Percentiles rank a stretch among this genome's conserved stretches.
phyloP scores from a whole-genome alignment of 2,888 invertebrate genomes.

The Diarsia dahlii region DNA sequence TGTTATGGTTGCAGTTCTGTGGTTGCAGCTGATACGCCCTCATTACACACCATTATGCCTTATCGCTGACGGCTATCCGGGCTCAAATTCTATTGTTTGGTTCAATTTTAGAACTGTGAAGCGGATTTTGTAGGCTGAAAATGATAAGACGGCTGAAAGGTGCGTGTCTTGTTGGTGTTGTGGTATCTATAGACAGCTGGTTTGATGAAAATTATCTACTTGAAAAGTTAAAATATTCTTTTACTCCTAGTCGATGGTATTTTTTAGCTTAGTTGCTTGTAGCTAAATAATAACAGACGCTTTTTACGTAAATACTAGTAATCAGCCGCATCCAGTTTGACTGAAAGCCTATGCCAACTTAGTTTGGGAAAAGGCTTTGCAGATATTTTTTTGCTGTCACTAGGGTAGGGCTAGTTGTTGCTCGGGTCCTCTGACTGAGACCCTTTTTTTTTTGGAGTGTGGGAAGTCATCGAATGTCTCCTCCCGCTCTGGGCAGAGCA shows the following conservation, averaged over 20 bases:
- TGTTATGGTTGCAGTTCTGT: slow-evolving; percentile 47
- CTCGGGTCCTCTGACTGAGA: too few relatives aligned
- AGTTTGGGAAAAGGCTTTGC: too few relatives aligned
- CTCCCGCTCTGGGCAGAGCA: too few relatives aligned
- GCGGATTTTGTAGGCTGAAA: slow-evolving; percentile 15
- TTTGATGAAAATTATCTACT: neutral
- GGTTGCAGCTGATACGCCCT: slow-evolving; percentile 53
- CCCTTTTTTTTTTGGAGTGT: too few relatives aligned
- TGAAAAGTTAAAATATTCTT: neutral
- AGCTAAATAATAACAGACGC: neutral
- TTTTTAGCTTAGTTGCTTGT: neutral
- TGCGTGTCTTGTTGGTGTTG: neutral
- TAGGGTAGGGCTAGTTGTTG: too few relatives aligned
- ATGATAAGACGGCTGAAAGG: slow-evolving; percentile 34
- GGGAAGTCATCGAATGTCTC: too few relatives aligned
- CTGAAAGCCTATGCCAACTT: too few relatives aligned
- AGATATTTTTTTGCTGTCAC: too few relatives aligned
- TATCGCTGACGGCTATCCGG: slow-evolving; percentile 59
- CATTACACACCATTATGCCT: slow-evolving; percentile 63
- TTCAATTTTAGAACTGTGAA: slow-evolving; percentile 33
- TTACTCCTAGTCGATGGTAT: neutral
- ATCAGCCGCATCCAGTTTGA: too few relatives aligned
- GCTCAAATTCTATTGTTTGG: slow-evolving; percentile 61
- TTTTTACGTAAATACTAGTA: neutral
- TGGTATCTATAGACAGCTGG: neutral